These are phyloP conservation scores for Pachyramphus minor DNA, from an alignment of 2,113 vertebrate genomes.

Conservation along the genomic window DNA sequence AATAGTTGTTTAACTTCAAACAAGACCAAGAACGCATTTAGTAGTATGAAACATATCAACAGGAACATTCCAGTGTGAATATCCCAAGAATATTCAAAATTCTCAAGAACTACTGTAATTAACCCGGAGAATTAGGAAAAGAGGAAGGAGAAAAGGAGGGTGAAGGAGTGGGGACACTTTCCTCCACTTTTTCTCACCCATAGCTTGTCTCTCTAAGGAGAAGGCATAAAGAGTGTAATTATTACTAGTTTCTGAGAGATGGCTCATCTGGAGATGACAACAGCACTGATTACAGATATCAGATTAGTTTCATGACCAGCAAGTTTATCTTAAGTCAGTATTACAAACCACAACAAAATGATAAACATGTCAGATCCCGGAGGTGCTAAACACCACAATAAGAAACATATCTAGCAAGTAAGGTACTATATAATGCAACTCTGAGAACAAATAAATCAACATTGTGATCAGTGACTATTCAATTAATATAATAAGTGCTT, in stretches of 20 bases:
- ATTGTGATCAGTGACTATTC: neutral
- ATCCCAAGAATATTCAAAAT: neutral
- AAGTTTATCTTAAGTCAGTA: neutral
- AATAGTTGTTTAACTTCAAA: neutral
- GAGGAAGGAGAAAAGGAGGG: neutral
- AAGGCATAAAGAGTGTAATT: neutral
- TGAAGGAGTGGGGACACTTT: neutral
- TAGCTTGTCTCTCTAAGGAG: neutral
- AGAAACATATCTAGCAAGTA: neutral
- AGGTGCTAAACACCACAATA: neutral
- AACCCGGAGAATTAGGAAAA: neutral
- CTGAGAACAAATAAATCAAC: neutral
- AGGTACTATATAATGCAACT: neutral
- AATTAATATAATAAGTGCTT: neutral
- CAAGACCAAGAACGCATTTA: neutral
- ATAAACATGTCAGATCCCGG: neutral
- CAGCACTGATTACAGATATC: neutral
- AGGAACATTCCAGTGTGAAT: neutral
- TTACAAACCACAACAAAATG: neutral
- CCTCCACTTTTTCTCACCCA: neutral
- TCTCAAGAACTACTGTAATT: neutral
- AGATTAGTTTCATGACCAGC: neutral
- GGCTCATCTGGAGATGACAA: neutral
- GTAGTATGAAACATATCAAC: neutral
- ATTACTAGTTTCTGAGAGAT: neutral